Percentiles rank a stretch among this genome's conserved stretches.
These are phyloP conservation scores for Chaenogobius annularis DNA, from an alignment of 2,113 vertebrate species.

Conservation along the genomic window DNA sequence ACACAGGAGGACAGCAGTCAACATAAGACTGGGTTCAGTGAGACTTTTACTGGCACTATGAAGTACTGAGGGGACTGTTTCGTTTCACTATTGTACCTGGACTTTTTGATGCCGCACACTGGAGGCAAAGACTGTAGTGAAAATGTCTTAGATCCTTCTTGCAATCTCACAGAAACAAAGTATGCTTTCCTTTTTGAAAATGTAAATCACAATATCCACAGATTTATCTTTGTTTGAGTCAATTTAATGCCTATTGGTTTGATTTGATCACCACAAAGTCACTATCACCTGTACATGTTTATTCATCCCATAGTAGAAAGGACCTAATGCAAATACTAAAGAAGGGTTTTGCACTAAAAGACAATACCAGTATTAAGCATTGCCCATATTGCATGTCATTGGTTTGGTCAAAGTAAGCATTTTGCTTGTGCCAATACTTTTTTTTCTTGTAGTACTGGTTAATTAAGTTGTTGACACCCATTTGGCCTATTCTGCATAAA, in stretches of 20 bases:
- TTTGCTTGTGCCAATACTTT: slow-evolving; percentile 67
- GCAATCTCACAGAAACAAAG: slow-evolving; percentile 10
- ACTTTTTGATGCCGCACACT: slow-evolving; percentile 44
- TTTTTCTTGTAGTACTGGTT: slow-evolving; percentile 54
- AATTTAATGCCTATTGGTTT: slow-evolving; percentile 27
- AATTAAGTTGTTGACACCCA: slow-evolving; percentile 9
- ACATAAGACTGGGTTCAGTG: slow-evolving; percentile 45
- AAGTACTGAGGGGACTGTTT: slow-evolving; percentile 31
- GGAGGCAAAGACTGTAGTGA: slow-evolving; percentile 41
- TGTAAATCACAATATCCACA: slow-evolving; percentile 19
- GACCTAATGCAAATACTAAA: not conserved
- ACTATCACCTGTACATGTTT: slow-evolving; percentile 1
- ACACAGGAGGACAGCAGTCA: slow-evolving; percentile 76
- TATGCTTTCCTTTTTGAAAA: slow-evolving; percentile 41
- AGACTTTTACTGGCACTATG: slow-evolving; percentile 26
- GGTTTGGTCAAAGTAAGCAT: slow-evolving; percentile 41
- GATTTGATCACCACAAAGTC: slow-evolving; percentile 19
- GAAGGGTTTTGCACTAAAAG: not conserved
- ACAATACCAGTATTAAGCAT: not conserved
- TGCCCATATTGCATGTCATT: slow-evolving; percentile 6
- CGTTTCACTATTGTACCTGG: slow-evolving; percentile 31
- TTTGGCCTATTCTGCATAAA: not conserved
- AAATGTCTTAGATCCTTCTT: slow-evolving; percentile 44
- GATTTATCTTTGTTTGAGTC: slow-evolving; percentile 18
- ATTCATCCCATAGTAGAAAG: not conserved